A percentile compares a stretch with the other conserved stretches of the same genome.
Evolutionary conservation across 2,113 vertebrate species (phyloP).

Genomic region (Rhynchomys soricoides): DNA sequence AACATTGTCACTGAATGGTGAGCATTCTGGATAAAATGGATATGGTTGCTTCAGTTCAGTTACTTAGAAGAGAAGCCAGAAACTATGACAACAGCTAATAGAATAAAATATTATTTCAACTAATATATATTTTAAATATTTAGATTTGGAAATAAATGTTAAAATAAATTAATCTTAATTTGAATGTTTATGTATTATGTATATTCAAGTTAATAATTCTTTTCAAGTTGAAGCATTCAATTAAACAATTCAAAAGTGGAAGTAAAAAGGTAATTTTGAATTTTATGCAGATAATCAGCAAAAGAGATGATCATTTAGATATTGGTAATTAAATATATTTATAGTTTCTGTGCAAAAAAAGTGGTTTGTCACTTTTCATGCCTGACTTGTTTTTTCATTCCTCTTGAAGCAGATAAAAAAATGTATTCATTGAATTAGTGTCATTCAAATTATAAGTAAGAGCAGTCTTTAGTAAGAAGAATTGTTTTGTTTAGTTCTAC

Average conservation of each 20-base stretch:
- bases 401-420: background rate
- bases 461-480: conserved; percentile 15
- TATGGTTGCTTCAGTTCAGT: background rate
- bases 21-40: background rate
- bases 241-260: background rate
- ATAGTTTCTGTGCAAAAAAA: background rate
- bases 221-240: background rate
- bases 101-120: background rate
- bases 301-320: background rate
- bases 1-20: background rate
- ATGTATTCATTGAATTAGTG: background rate
- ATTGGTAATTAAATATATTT: background rate
- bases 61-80: background rate
- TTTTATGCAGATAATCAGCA: background rate
- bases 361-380: background rate
- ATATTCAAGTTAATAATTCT: background rate
- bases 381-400: background rate
- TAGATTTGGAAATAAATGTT: background rate
- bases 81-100: background rate
- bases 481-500: background rate
- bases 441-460: conserved; percentile 35
- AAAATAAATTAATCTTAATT: background rate
- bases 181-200: background rate
- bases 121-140: background rate
- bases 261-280: background rate